Conservation (phyloP, 2,888 invertebrate genomes). For the Chouioia cunea region DNA sequence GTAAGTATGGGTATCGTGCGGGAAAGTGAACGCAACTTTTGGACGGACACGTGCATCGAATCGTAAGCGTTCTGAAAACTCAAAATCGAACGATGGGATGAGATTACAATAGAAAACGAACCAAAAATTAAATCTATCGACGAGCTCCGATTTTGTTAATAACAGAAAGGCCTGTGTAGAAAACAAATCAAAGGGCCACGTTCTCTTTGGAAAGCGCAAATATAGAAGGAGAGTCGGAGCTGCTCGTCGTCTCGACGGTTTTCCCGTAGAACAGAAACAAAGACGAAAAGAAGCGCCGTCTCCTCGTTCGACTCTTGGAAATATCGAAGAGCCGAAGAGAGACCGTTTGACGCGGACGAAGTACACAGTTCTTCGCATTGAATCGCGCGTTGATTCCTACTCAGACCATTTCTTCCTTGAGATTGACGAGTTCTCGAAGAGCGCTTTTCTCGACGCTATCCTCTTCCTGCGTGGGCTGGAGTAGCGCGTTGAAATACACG, state of each 20-base stretch:
- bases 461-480: slow-evolving; percentile 57
- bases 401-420: slow-evolving; percentile 44
- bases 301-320: not conserved
- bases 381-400: too few species aligned
- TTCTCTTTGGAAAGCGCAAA: slow-evolving; percentile 15
- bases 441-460: slow-evolving; percentile 34
- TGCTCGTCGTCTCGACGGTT: too few species aligned
- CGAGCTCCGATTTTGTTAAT: too few species aligned
- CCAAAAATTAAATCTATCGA: too few species aligned
- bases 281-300: not conserved
- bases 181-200: slow-evolving; percentile 6
- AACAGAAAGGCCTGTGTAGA: not conserved
- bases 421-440: slow-evolving; percentile 32
- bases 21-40: not conserved
- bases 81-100: not conserved
- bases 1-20: too few species aligned
- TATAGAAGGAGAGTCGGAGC: not conserved
- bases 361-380: too few species aligned
- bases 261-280: too few species aligned
- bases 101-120: too few species aligned
- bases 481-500: slow-evolving; percentile 65
- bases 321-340: slow-evolving; percentile 14
- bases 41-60: slow-evolving; percentile 17
- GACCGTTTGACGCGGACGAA: not conserved
- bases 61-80: not conserved